Conservation (phyloP, 2,113 vertebrate species). For the Prunella himalayana region DNA sequence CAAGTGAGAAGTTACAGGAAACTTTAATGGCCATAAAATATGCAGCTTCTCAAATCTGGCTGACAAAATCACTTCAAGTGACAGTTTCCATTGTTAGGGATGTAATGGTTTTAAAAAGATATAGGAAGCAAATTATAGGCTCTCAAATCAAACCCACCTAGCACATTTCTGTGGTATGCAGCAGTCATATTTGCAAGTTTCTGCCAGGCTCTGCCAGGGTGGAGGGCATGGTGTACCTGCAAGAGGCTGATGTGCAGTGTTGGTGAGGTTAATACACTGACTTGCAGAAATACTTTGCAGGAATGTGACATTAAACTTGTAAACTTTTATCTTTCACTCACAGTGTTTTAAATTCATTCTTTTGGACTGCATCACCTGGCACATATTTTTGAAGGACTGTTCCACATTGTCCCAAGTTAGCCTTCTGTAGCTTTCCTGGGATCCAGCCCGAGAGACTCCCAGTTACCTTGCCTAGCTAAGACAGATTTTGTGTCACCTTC, state of each 20-base stretch:
- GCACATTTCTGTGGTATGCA: background rate
- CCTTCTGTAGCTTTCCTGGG: background rate
- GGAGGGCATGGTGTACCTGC: background rate
- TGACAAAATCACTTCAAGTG: slow-evolving; percentile 37
- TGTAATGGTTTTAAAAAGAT: slow-evolving; percentile 17
- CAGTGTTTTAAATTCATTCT: background rate
- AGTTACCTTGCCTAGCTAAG: background rate
- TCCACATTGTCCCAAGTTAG: background rate
- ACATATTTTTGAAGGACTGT: background rate
- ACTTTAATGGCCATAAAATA: slow-evolving; percentile 35
- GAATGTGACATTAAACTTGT: background rate
- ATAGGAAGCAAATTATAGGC: slow-evolving; percentile 22
- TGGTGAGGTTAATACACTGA: background rate
- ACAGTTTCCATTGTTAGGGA: slow-evolving; percentile 29
- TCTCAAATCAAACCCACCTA: slow-evolving; percentile 29
- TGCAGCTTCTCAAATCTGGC: slow-evolving; percentile 4
- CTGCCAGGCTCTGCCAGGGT: background rate
- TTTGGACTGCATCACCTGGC: background rate
- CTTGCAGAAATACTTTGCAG: background rate
- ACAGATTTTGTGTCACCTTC: background rate
- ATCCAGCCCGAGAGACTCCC: background rate
- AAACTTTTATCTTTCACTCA: background rate
- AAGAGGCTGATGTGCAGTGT: background rate
- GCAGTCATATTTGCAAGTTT: background rate
- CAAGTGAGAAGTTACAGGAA: slow-evolving; percentile 14